Evolutionary conservation across 2,888 invertebrate genomes (phyloP).

Genomic region (Mellilla xanthometata): DNA sequence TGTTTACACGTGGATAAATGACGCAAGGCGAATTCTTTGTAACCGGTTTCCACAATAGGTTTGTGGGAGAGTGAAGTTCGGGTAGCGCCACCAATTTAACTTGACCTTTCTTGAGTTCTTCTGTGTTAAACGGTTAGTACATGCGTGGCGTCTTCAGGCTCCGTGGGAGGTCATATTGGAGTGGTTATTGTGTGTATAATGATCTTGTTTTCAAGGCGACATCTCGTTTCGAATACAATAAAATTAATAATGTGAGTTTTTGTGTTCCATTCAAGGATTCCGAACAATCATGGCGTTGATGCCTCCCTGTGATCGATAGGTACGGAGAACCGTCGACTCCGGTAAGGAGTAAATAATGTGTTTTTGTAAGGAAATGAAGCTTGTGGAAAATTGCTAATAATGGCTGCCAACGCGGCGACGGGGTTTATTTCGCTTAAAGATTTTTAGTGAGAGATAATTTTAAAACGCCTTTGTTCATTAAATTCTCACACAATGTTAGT

Average conservation of each 20-base stretch:
- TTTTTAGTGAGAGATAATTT: constrained; percentile 24
- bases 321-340: constrained; percentile 34
- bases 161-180: constrained; percentile 45
- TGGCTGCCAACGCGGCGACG: constrained; percentile 1
- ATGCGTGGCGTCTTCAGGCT: constrained; percentile 30
- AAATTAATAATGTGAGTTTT: constrained; percentile 69
- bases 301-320: constrained; percentile 38
- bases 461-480: constrained; percentile 56
- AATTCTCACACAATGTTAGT: constrained; percentile 58
- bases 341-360: constrained; percentile 27
- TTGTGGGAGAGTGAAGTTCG: constrained; percentile 65
- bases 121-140: constrained; percentile 28
- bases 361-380: constrained; percentile 20
- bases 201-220: constrained; percentile 70
- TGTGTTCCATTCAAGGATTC: constrained; percentile 70
- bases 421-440: constrained; percentile 19
- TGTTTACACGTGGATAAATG: constrained; percentile 75
- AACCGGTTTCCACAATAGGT: constrained; percentile 71
- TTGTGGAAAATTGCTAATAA: constrained; percentile 21
- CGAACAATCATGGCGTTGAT: constrained; percentile 44
- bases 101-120: constrained; percentile 50
- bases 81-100: constrained; percentile 63
- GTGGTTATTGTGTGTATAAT: constrained; percentile 53
- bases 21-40: constrained; percentile 68
- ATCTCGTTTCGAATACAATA: constrained; percentile 68